Conservation (phyloP, 2,113 vertebrate genomes). For the Leucopsar rothschildi region DNA sequence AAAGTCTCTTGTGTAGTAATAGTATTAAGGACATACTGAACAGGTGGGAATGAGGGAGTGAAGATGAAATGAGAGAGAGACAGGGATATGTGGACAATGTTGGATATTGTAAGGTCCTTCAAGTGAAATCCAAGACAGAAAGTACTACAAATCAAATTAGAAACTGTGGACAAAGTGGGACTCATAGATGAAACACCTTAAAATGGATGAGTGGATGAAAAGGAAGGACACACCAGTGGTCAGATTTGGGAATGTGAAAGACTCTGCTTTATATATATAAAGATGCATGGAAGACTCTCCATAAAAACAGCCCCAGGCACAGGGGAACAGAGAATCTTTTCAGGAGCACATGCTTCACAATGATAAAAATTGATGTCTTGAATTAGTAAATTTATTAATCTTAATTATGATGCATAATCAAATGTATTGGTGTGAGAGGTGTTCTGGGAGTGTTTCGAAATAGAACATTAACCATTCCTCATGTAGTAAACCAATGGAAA, state of each 20-base stretch:
- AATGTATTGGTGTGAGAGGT: neutral
- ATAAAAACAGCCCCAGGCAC: neutral
- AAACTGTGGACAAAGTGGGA: neutral
- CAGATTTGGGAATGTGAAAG: neutral
- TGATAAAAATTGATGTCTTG: neutral
- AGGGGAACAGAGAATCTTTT: neutral
- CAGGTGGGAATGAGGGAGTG: neutral
- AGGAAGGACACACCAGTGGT: neutral
- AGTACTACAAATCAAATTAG: neutral
- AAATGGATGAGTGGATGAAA: neutral
- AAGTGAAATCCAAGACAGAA: neutral
- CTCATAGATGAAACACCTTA: neutral
- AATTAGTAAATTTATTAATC: neutral
- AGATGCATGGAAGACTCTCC: accelerated
- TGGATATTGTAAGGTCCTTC: neutral
- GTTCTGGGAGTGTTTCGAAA: neutral
- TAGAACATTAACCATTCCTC: neutral
- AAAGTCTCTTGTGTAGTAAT: neutral
- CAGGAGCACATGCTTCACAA: neutral
- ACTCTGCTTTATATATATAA: neutral
- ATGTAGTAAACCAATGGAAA: neutral
- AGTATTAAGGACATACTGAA: neutral
- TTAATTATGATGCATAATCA: neutral
- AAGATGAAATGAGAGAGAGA: neutral
- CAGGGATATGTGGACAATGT: neutral